Evolutionary conservation across 2,113 vertebrate genomes (phyloP).

Genomic region (Ciconia stormi): DNA sequence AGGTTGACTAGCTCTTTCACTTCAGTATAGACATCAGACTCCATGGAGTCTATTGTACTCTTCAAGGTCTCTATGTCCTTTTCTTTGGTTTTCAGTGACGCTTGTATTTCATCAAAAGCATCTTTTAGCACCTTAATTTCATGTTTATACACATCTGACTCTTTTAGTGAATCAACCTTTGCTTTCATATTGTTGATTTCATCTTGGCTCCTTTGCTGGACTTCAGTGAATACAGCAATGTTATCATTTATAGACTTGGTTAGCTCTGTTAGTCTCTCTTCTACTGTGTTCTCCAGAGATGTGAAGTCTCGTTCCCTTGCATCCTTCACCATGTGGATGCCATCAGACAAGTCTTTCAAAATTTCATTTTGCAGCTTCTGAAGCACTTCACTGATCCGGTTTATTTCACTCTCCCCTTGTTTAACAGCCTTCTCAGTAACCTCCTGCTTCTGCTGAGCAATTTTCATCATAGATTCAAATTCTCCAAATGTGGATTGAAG

Average conservation of each 20-base stretch:
- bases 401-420: conserved; percentile 85
- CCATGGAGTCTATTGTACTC: conserved; percentile 81
- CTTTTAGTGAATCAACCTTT: conserved; percentile 77
- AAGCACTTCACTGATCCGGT: conserved; percentile 87
- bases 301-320: conserved; percentile 88
- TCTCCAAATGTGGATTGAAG: conserved; percentile 79
- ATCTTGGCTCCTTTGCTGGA: conserved; percentile 86
- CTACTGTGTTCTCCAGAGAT: conserved; percentile 89
- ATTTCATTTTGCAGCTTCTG: conserved; percentile 92
- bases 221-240: conserved; percentile 84
- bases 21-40: conserved; percentile 88
- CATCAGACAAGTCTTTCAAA: conserved; percentile 86
- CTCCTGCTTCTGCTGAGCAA: conserved; percentile 83
- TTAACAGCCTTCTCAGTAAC: conserved; percentile 78
- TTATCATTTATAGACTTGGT: conserved; percentile 90
- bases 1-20: conserved; percentile 87
- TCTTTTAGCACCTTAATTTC: conserved; percentile 80
- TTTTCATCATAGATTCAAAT: conserved; percentile 83
- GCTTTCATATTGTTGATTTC: conserved; percentile 85
- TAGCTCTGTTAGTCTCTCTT: conserved; percentile 89
- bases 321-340: conserved; percentile 90
- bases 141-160: conserved; percentile 66
- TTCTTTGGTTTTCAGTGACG: conserved; percentile 71
- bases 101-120: conserved; percentile 77
- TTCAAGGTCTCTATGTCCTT: conserved; percentile 76